Evolutionary conservation across 2,113 vertebrate species (phyloP).

Genomic region (Vombatus ursinus): DNA sequence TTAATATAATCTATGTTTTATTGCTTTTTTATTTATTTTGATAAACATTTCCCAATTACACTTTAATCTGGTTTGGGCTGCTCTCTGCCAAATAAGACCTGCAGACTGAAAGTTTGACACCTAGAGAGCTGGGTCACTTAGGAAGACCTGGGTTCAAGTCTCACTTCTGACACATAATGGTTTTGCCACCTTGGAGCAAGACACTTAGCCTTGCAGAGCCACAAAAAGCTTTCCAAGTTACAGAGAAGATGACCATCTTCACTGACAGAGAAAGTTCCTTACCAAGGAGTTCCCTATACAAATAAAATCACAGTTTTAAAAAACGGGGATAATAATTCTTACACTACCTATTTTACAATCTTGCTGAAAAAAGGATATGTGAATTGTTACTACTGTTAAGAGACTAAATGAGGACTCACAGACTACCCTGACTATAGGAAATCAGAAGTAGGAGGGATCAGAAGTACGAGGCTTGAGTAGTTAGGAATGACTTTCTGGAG

Average conservation of each 20-base stretch:
- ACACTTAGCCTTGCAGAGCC: neutral
- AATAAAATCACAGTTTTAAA: neutral
- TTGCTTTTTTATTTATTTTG: neutral
- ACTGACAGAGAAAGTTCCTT: neutral
- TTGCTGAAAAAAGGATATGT: neutral
- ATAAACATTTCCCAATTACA: no score
- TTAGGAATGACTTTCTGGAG: neutral
- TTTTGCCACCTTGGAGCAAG: neutral
- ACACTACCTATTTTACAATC: neutral
- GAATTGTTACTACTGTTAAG: neutral
- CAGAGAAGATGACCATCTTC: neutral
- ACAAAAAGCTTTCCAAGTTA: neutral
- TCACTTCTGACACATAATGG: neutral
- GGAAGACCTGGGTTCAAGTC: neutral
- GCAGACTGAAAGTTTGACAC: neutral
- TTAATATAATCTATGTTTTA: neutral
- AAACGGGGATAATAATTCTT: neutral
- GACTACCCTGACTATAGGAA: neutral
- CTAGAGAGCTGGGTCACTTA: neutral
- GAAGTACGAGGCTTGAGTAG: neutral
- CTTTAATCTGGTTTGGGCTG: neutral
- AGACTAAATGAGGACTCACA: neutral
- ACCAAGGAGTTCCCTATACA: no score
- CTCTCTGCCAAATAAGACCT: neutral
- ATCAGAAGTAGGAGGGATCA: neutral